Base-by-base conservation (phyloP, 2,888 invertebrate species). In the Margaritifera margaritifera region DNA sequence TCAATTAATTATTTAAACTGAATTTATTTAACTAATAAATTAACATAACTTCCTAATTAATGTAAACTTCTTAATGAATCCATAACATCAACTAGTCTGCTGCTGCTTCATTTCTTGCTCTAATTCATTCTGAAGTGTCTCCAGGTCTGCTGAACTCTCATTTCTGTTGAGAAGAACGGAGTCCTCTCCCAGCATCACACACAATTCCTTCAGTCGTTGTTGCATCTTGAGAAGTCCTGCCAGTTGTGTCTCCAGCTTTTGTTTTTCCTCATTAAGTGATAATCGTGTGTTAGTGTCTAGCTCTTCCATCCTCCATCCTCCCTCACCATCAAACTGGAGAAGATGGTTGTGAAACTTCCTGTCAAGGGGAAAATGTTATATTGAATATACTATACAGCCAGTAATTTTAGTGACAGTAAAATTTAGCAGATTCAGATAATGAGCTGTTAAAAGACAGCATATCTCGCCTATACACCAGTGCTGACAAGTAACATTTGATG, bases 261-360 rank as follows among this genome's bases (percentile, higher is more conserved):
- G 89, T 80, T 91, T 92, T 81, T 92, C 91, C 66, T 90, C 89
- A 61, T 88, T 88, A 20, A 92, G 85, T 4, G 91, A 87, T 19
- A 92, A 84, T n/a, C 91, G 83, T 4, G 89, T 88, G 50, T 83
- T 89, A 11, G 89, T 89, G 78, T 93, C 92, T 69, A 94, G 88
- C 42, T 91, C 90, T 67, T 93, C 93, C 80, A 96, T 94, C 42
- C 93, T 93, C 97, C 98, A 99, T 66, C 94, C 94, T 18, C 99
- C 99, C 75, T 96, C 94, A 0, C 99, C 99, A 90, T 98, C 97
- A 90, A 99, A 99, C 87, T 98, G 96, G 31, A 99, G 91, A 64
- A 99, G 93, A 88, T 98, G 95, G 0, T 95, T 95, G 90, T 99
- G 99, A 91, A 97, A 98, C 92, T 96, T 97, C 96, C 96, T 96